Evolutionary conservation across 1,140 invertebrate species (phyloP), one percentile per base, ranked within the genome.

Genomic region (Zaprionus africanus): DNA sequence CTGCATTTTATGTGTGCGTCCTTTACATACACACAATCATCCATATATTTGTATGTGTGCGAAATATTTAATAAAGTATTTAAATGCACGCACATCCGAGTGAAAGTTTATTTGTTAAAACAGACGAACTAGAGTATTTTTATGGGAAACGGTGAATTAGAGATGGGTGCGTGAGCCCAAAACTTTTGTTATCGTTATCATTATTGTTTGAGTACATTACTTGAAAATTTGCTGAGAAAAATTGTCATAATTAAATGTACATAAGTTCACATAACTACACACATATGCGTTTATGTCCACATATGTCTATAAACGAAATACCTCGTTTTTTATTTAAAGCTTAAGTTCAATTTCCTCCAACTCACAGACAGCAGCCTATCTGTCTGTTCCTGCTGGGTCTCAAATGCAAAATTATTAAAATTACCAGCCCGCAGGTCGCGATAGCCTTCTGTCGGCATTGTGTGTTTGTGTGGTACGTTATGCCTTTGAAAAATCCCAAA

Each of bases 401-500:
- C 58, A 68, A 86, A 86, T 71, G 72, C 60, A 49, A 87, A 86
- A 77, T 82, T 87, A 82, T 87, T 69, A 82, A 75, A 69, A 79
- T 62, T 51, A 43, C 68, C 56, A 58, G 77, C 41, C 22, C 57
- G 41, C 41, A 9, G 41, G 41, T 46, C 41, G 41, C 58, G 58
- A 53, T 57, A 38, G 64, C 46, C 76, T 68, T 75, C n/a, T 46
- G 74, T 54, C 66, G 61, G 51, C 68, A 41, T 71, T 26, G 72
- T 71, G 7, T 46, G 43, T 61, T 31, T 60, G 7, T 46, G 43
- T 61, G 26, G 64, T 11, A 56, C n/a, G 19, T 13, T 51, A 24
- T 31, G 58, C 74, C 81, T 87, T 87, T 90, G 85, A 87, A 78
- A 87, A 90, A 87, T 90, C 75, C 84, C 71, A 87, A 87, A 87